phyloP scores from a whole-genome alignment of 92 coral and sea anemone species.

The Zoanthus solanderi region DNA sequence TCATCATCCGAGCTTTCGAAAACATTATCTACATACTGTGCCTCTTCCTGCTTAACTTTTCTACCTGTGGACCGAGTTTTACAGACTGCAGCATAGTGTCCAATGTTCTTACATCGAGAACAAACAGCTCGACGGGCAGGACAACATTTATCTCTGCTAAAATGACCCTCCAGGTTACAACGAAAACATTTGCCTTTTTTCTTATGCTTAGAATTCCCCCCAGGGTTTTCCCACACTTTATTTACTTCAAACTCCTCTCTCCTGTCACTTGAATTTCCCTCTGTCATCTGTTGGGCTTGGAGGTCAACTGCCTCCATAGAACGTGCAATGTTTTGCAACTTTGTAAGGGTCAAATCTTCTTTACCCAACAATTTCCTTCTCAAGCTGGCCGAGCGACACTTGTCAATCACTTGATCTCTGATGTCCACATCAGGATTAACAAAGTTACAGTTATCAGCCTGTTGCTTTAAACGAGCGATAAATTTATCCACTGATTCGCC shows the following conservation, averaged over 20 bases:
- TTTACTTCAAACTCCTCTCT: not conserved
- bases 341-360: slow-evolving; percentile 39
- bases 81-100: slow-evolving; percentile 47
- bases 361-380: slow-evolving; percentile 46
- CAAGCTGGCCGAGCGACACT: slow-evolving; percentile 49
- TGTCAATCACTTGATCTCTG: slow-evolving; percentile 61
- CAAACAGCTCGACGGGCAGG: slow-evolving; percentile 47
- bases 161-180: slow-evolving; percentile 63
- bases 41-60: not conserved
- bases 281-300: slow-evolving; percentile 36
- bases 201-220: not conserved
- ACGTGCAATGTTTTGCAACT: slow-evolving; percentile 40
- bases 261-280: not conserved
- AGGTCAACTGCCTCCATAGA: slow-evolving; percentile 50
- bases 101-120: slow-evolving; percentile 21
- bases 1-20: slow-evolving; percentile 45
- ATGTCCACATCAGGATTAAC: slow-evolving; percentile 47
- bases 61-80: slow-evolving; percentile 1
- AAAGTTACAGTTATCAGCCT: slow-evolving; percentile 58
- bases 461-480: slow-evolving; percentile 42
- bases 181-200: slow-evolving; percentile 37
- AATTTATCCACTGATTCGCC: slow-evolving; percentile 50
- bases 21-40: slow-evolving; percentile 28
- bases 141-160: slow-evolving; percentile 36
- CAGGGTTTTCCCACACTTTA: not conserved